Evolutionary conservation across 2,888 invertebrate species (phyloP).

Genomic region (Iphiclides podalirius): DNA sequence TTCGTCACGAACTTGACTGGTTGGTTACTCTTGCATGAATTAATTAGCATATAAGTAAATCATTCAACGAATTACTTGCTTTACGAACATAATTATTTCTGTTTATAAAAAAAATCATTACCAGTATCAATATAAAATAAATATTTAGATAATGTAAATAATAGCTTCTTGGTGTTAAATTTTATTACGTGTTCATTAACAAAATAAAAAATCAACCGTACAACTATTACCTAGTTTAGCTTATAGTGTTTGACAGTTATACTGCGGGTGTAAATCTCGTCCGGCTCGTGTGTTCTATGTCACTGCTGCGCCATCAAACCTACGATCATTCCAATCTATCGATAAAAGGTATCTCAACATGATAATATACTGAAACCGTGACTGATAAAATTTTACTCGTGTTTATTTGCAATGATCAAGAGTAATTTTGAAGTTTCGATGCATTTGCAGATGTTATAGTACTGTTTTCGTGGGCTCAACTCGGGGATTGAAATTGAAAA

Average conservation of each 20-base stretch:
- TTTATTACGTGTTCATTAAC: no score
- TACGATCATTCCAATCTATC: not conserved
- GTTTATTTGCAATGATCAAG: constrained; percentile 7
- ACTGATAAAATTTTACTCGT: constrained; percentile 4
- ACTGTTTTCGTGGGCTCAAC: not conserved
- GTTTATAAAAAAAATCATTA: no score
- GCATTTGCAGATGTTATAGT: not conserved
- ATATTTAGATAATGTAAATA: no score
- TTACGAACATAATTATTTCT: no score
- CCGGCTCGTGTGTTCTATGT: not conserved
- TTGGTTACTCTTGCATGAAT: constrained; percentile 13
- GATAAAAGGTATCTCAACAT: not conserved
- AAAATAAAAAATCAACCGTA: no score
- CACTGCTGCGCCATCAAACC: not conserved
- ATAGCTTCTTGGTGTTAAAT: no score
- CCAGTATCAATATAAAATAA: no score
- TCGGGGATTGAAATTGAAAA: not conserved
- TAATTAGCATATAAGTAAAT: constrained; percentile 13
- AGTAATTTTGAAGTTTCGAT: not conserved
- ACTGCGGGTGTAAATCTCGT: no score
- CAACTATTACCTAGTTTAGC: no score
- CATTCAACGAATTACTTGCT: not conserved
- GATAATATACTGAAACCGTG: constrained; percentile 9
- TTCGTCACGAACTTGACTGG: constrained; percentile 14
- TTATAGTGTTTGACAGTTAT: no score